Base-by-base conservation (phyloP, 2,113 vertebrate genomes). In the Sturnira hondurensis region DNA sequence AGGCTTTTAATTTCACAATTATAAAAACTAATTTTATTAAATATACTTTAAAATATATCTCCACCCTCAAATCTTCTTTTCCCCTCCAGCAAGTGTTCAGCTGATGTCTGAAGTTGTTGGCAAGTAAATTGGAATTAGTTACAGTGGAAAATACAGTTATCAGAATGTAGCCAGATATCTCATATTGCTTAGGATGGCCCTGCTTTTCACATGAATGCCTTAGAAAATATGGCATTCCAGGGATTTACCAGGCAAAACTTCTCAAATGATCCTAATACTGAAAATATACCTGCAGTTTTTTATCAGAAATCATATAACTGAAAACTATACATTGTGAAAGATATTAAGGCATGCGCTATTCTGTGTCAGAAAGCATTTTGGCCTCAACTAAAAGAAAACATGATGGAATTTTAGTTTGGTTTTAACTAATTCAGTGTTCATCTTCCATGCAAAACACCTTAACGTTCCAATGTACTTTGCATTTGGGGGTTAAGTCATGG, bases 131-230 rank as follows among this genome's bases (percentile, higher is more conserved):
- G 96, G 98, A 97, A 98, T 97, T 97, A 93, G 74, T 97, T 98
- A 96, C 97, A 97, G 90, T 96, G 97, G 98, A 98, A 98, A 98
- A 98, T 36, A 63, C 67, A 98, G 96, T 97, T 97, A 97, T 98
- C 97, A 95, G 67, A 97, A 91, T 94, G 86, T 26, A 88, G 97
- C 94, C 96, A 97, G 96, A 89, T 97, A 97, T 93, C 97, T 95
- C 89, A 28, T 92, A 96, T 96, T 96, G 91, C 97, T 95, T 77
- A 97, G 92, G 91, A 94, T 84, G 94, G 96, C 91, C 95, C 90
- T 97, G 81, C 56, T 92, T 97, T 98, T 98, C 98, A 98, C 97
- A 97, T 68, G 94, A 47, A 91, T 82, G 96, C 96, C 96, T 93
- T 93, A 80, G 92, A 96, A 83, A 97, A 81, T 81, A 94, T 36